A percentile compares a stretch with the other conserved stretches of the same genome.
phyloP scores from a whole-genome alignment of 2,113 vertebrate species.

The Urocynchramus pylzowi region DNA sequence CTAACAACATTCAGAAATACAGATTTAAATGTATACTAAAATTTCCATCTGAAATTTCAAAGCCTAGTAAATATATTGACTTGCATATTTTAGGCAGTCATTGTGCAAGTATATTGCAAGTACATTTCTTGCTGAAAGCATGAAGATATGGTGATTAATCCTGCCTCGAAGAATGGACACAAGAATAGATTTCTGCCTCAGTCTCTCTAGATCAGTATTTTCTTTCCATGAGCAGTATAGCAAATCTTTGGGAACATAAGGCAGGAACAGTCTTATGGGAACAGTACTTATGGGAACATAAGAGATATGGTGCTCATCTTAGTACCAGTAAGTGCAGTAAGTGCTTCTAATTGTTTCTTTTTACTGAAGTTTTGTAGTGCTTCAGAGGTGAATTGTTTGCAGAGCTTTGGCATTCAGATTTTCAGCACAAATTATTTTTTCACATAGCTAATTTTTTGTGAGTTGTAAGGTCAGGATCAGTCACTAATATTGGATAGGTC shows the following conservation, averaged over 20 bases:
- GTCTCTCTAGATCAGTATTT: neutral
- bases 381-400: neutral
- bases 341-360: neutral
- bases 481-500: neutral
- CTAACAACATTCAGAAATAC: neutral
- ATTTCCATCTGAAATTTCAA: neutral
- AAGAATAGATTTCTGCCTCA: neutral
- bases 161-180: neutral
- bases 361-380: neutral
- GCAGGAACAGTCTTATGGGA: neutral
- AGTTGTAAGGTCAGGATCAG: neutral
- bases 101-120: neutral
- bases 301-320: neutral
- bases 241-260: neutral
- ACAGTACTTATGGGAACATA: neutral
- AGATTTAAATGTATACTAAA: neutral
- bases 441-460: neutral
- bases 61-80: neutral
- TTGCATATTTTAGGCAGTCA: neutral
- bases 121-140: neutral
- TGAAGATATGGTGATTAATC: neutral
- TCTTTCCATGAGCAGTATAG: neutral
- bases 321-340: neutral
- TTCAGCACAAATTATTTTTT: neutral
- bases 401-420: neutral